Percentiles rank a stretch among this genome's conserved stretches.
These are phyloP conservation scores for Cygnus buccinator DNA, from an alignment of 2,113 vertebrate species.

Conservation along the genomic window DNA sequence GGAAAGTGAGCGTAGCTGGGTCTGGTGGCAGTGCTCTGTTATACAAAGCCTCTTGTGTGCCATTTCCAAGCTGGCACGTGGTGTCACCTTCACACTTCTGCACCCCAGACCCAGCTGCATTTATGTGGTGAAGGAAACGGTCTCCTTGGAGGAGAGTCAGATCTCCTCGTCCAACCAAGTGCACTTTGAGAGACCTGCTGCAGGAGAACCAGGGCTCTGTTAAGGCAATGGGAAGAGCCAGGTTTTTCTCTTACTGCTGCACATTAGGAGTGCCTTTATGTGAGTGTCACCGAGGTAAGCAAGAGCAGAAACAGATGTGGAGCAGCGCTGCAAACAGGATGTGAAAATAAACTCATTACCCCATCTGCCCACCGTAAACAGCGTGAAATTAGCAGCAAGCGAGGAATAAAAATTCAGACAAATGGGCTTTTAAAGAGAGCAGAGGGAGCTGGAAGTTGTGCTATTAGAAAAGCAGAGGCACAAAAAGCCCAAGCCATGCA, in stretches of 20 bases:
- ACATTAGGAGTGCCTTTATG: not conserved
- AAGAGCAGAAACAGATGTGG: constrained; percentile 47
- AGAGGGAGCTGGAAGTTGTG: constrained; percentile 37
- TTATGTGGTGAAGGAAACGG: not conserved
- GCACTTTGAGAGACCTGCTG: not conserved
- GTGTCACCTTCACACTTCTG: not conserved
- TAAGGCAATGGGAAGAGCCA: not conserved
- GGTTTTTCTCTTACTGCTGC: not conserved
- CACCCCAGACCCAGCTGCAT: not conserved
- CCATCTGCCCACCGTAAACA: constrained; percentile 57
- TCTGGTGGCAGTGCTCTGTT: accelerated
- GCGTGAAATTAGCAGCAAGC: constrained; percentile 41
- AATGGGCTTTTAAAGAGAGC: constrained; percentile 49
- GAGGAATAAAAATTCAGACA: constrained; percentile 55
- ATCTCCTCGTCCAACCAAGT: not conserved
- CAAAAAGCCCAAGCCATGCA: not conserved
- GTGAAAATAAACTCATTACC: constrained; percentile 65
- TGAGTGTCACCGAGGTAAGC: not conserved
- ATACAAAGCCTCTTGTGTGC: not conserved
- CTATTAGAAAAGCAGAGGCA: not conserved
- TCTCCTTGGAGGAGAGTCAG: not conserved
- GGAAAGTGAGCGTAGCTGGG: not conserved
- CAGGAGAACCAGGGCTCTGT: not conserved
- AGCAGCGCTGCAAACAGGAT: constrained; percentile 34
- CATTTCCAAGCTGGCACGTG: accelerated